Conservation (phyloP, 2,888 invertebrate genomes). For the Sinodicranocentrus sp. region DNA sequence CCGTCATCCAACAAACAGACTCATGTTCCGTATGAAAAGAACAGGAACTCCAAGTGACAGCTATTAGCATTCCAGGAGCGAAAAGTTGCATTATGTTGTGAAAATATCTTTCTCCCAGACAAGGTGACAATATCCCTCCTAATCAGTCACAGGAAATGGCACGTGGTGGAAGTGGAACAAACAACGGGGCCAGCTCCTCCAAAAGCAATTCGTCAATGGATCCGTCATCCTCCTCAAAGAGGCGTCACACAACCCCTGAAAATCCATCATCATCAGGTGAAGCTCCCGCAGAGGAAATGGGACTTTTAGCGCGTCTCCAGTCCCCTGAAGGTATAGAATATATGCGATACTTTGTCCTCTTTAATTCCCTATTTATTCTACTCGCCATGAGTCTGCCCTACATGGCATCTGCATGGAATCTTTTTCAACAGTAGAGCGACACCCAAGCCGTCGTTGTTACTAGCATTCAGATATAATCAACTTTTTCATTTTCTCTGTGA, state of each 20-base stretch:
- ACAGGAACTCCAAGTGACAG: constrained; percentile 7
- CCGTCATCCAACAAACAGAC: neutral
- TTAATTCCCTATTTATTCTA: constrained; percentile 69
- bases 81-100: neutral
- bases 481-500: no score
- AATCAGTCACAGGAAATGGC: constrained; percentile 49
- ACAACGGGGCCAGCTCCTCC: constrained; percentile 8
- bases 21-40: neutral
- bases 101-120: constrained; percentile 3
- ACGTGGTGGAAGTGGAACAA: constrained; percentile 26
- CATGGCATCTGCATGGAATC: constrained; percentile 35
- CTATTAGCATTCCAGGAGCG: neutral
- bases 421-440: constrained; percentile 14
- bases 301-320: constrained; percentile 64
- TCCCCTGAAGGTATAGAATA: constrained; percentile 73
- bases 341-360: constrained; percentile 72
- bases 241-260: neutral
- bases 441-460: neutral
- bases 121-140: constrained; percentile 19
- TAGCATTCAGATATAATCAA: neutral
- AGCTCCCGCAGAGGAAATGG: constrained; percentile 24
- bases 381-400: constrained; percentile 55
- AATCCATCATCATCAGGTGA: constrained; percentile 37
- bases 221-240: constrained; percentile 36
- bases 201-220: constrained; percentile 54